Percentiles rank a stretch among this genome's conserved stretches.
Evolutionary conservation across 1,140 invertebrate genomes (phyloP).

Genomic region (Drosophila leontia): DNA sequence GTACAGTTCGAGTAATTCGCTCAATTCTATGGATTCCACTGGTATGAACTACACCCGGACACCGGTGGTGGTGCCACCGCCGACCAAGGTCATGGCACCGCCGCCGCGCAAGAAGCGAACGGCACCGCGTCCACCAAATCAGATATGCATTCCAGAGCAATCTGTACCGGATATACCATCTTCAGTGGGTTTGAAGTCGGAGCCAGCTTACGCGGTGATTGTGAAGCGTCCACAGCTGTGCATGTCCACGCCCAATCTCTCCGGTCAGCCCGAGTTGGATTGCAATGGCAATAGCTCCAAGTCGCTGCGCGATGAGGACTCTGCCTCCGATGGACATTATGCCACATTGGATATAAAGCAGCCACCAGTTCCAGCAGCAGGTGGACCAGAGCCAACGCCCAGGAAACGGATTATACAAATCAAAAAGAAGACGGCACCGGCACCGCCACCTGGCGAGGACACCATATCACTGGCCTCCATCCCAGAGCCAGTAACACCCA

Average conservation of each 20-base stretch:
- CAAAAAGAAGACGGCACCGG: conserved; percentile 79
- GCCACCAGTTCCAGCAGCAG: neutral
- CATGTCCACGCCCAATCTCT: conserved; percentile 81
- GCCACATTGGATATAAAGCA: conserved; percentile 66
- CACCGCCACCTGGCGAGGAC: conserved; percentile 65
- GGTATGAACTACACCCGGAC: conserved; percentile 80
- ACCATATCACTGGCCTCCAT: conserved; percentile 62
- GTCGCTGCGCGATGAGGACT: conserved; percentile 30
- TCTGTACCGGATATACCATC: conserved; percentile 52
- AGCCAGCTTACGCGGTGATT: conserved; percentile 67
- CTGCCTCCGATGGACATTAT: conserved; percentile 48
- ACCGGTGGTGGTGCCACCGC: conserved; percentile 58
- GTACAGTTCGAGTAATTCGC: conserved; percentile 83
- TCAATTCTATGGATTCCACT: conserved; percentile 83
- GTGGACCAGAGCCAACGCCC: conserved; percentile 73
- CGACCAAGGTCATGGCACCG: conserved; percentile 56
- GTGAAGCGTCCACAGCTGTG: conserved; percentile 71
- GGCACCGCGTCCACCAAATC: conserved; percentile 81
- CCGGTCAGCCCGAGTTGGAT: conserved; percentile 38
- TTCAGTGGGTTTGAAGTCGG: conserved; percentile 10
- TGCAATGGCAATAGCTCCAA: conserved; percentile 58
- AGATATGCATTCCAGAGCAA: conserved; percentile 74
- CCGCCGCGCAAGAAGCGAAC: conserved; percentile 81
- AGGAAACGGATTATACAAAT: conserved; percentile 69
- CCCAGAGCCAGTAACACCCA: conserved; percentile 32